Evolutionary conservation across 2,888 invertebrate genomes (phyloP), one percentile per base, ranked within the genome.

Genomic region (Apomyelois bistriatella): DNA sequence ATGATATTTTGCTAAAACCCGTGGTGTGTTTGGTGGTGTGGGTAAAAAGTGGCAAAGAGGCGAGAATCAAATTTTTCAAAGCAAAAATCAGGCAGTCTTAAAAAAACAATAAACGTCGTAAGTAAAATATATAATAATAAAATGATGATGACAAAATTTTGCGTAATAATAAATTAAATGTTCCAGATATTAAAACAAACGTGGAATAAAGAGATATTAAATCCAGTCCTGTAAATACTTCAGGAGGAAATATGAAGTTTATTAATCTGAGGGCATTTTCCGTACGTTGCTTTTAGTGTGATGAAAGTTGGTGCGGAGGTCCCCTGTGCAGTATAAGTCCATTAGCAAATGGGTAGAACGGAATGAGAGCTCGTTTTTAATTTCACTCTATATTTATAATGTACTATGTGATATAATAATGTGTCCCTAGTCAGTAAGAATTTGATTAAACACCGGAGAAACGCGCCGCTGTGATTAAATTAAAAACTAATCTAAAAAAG

Each of bases 221-320:
- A 61, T 57, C 54, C 52, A 48, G 55, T 61, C 55, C 50, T 53
- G 58, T 50, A 57, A 61, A 61, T 64, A 61, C 64, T 64, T 63
- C 62, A 9, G 64, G 72, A 75, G 76, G 74, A 76, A 79, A 79
- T 83, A 83, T 80, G 77, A 79, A 81, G 74, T 83, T 77, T 86
- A 87, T 84, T 87, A 88, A 85, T 87, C 81, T 81, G 78, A 75
- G 76, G 82, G 80, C 74, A 83, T 86, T 83, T 84, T 79, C 81
- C 76, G 82, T 85, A 82, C 79, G 82, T 75, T 79, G 87, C 86
- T 88, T 89, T 87, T 86, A 87, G 86, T 85, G 76, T 86, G 85
- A 87, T 87, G 86, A 87, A 88, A 86, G 85, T 88, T 76, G 70
- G 74, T 79, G 75, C 74, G 72, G 74, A 72, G 72, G 80, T 79